Base-by-base conservation (phyloP, 1,140 invertebrate species). In the Steinernema feltiae region DNA sequence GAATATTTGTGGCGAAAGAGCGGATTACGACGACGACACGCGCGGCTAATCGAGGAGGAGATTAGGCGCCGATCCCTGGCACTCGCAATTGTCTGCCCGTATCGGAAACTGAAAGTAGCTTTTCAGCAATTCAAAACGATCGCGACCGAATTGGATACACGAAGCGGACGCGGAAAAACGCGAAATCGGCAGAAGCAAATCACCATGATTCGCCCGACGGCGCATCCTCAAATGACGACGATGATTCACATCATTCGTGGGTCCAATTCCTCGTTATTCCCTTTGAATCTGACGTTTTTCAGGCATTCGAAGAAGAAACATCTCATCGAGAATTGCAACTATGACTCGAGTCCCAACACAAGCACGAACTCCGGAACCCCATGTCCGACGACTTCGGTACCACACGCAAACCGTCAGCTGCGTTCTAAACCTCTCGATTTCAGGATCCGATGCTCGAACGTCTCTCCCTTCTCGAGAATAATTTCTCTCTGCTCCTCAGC, bases 121-220 rank as follows among this genome's bases (percentile, higher is more conserved):
- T 71, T 83, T 78, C 32, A 85, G 84, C 85, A 1, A 85, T 85
- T 73, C 84, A 85, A 81, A 83, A 79, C 32, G 82, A 84, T 63
- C 75, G 84, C 3, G 84, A 85, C 72, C 35, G 84, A 76, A 85
- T 85, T 46, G 84, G 84, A 12, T 85, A 85, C 71, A 85, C 84
- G 35, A 85, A 86, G 69, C 21, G 84, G 48, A 85, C 76, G n/a
- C 30, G 85, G 46, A 78, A 74, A 73, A 74, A 81, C 21, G 32
- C 69, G 1, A 48, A 73, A 17, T 69, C 72, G 1, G 72, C 24
- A n/a, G 72, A 41, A 17, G 35, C 15, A 21, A 12, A 69, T 32
- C n/a, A n/a, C n/a, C 75, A 71, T 31, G 41, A 48, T 31, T 63
- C 53, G 53, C 53, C 53, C 24, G 53, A 63, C 70, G 2, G 27